phyloP scores from a whole-genome alignment of 2,888 invertebrate genomes.

The Lepidocyrtinus sp. region DNA sequence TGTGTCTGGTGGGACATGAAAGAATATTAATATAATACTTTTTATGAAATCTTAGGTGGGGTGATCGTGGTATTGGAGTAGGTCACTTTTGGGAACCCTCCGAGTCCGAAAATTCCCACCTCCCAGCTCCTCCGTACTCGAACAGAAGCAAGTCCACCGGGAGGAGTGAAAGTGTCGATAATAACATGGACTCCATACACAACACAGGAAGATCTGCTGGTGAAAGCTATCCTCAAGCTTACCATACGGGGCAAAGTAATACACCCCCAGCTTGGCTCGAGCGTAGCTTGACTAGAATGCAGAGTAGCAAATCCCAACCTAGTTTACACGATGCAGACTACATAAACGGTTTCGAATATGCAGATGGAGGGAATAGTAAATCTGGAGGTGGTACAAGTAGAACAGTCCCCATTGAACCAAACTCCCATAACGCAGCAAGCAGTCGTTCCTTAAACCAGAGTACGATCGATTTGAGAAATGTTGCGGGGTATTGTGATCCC shows the following conservation, averaged over 20 bases:
- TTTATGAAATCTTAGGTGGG: constrained; percentile 76
- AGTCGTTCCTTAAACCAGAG: constrained; percentile 50
- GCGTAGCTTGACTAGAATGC: constrained; percentile 72
- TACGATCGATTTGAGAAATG: constrained; percentile 56
- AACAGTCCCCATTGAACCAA: constrained; percentile 15
- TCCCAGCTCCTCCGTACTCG: constrained; percentile 73
- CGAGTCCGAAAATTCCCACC: constrained; percentile 69
- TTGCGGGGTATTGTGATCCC: constrained; percentile 37
- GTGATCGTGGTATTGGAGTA: constrained; percentile 80
- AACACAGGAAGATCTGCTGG: constrained; percentile 1
- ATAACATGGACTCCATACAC: neutral
- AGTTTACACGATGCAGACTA: constrained; percentile 46
- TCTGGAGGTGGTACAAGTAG: neutral
- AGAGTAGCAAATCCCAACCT: constrained; percentile 60
- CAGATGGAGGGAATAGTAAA: neutral
- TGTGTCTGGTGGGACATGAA: neutral
- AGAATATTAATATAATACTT: neutral
- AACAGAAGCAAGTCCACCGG: constrained; percentile 10
- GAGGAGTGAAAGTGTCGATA: constrained; percentile 74
- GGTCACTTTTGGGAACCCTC: constrained; percentile 80
- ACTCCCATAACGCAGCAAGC: constrained; percentile 18
- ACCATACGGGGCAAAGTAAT: constrained; percentile 46
- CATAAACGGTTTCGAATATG: neutral
- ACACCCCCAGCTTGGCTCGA: constrained; percentile 76
- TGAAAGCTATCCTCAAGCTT: constrained; percentile 58